These are phyloP conservation scores for Stictocephala bisonia DNA, from an alignment of 2,888 invertebrate genomes.

Conservation along the genomic window DNA sequence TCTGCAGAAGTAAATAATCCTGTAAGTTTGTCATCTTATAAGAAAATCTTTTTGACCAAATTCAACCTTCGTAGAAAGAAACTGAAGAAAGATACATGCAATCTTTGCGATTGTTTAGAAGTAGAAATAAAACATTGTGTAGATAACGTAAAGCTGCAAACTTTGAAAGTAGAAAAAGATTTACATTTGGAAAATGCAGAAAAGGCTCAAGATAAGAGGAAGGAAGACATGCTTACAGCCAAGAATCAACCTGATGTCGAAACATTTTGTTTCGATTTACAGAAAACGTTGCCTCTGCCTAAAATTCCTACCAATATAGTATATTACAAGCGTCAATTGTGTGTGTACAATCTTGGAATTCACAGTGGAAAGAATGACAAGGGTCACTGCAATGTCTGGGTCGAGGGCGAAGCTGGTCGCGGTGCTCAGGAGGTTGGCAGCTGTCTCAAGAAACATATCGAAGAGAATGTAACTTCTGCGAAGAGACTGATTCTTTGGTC, in stretches of 20 bases:
- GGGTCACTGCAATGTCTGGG: constrained; percentile 58
- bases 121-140: not conserved
- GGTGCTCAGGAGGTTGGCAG: constrained; percentile 59
- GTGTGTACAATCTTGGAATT: constrained; percentile 58
- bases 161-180: not conserved
- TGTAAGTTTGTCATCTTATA: constrained; percentile 16
- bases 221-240: constrained; percentile 10
- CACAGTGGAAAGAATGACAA: constrained; percentile 50
- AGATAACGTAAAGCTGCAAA: not conserved
- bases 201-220: not conserved
- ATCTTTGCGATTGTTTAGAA: constrained; percentile 9
- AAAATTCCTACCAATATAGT: constrained; percentile 56
- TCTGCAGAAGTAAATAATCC: not conserved
- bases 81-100: constrained; percentile 43
- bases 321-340: constrained; percentile 60
- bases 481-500: constrained; percentile 53
- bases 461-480: constrained; percentile 39
- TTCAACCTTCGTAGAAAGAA: constrained; percentile 28
- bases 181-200: not conserved
- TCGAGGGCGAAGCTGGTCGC: constrained; percentile 57
- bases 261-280: constrained; percentile 54
- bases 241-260: not conserved
- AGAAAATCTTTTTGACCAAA: constrained; percentile 21
- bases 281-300: constrained; percentile 58
- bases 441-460: constrained; percentile 55